Evolutionary conservation across 1,140 invertebrate species (phyloP).

Genomic region (Eciton burchellii): DNA sequence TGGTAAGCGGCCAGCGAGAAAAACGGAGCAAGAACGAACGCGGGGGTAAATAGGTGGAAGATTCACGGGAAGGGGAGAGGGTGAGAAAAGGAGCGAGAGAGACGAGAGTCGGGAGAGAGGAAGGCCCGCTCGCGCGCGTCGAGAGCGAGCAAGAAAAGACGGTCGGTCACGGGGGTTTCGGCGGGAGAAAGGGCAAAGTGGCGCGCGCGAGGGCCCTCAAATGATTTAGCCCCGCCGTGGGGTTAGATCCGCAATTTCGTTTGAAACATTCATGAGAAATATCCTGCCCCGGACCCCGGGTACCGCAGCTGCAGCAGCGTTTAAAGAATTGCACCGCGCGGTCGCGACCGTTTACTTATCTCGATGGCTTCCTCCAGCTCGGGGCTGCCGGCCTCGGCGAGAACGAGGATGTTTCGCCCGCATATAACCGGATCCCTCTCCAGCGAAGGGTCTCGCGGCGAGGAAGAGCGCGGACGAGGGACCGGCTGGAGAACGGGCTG

Average conservation of each 20-base stretch:
- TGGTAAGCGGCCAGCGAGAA: conserved; percentile 31
- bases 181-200: conserved; percentile 35
- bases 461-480: background rate
- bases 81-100: conserved; percentile 59
- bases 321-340: conserved; percentile 81
- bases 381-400: conserved; percentile 52
- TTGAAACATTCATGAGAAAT: conserved; percentile 84
- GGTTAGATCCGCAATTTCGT: conserved; percentile 84
- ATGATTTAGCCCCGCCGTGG: conserved; percentile 82
- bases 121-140: conserved; percentile 22
- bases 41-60: conserved; percentile 24
- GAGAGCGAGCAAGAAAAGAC: conserved; percentile 21
- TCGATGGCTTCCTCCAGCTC: conserved; percentile 76
- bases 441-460: conserved; percentile 11
- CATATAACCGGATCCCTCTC: conserved; percentile 77
- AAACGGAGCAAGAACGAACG: conserved; percentile 41
- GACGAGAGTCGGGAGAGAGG: conserved; percentile 16
- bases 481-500: background rate
- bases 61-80: conserved; percentile 27
- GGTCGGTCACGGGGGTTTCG: conserved; percentile 8
- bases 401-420: conserved; percentile 75
- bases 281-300: conserved; percentile 72
- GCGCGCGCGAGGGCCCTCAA: conserved; percentile 73
- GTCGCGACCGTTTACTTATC: conserved; percentile 79
- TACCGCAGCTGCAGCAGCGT: conserved; percentile 77